Conservation (phyloP, 2,113 vertebrate species). For the Hemicordylus capensis region DNA sequence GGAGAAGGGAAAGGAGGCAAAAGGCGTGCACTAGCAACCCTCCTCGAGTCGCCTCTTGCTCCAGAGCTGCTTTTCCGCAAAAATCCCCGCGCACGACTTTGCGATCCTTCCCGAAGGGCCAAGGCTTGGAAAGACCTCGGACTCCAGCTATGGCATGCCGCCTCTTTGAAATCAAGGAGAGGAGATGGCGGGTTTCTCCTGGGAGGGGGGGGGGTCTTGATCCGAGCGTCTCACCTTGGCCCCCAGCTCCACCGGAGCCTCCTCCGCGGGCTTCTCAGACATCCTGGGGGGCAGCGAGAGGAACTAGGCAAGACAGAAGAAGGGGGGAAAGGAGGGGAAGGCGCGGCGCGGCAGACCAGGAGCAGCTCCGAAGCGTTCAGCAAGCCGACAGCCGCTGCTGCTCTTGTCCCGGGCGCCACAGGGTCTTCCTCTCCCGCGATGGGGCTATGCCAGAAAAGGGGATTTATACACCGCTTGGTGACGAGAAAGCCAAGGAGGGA, state of each 20-base stretch:
- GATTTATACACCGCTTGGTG: constrained; percentile 62
- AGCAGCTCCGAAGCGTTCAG: background rate
- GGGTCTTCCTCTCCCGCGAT: constrained; percentile 35
- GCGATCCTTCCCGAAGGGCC: background rate
- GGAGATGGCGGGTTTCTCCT: background rate
- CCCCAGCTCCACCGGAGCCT: constrained; percentile 59
- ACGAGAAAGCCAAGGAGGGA: constrained; percentile 61
- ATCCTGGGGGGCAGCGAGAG: constrained; percentile 30
- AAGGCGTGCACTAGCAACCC: background rate
- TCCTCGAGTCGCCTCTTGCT: background rate
- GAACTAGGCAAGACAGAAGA: background rate
- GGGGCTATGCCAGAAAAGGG: constrained; percentile 46
- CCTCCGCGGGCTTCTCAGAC: constrained; percentile 65
- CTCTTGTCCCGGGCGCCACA: background rate
- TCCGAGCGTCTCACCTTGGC: constrained; percentile 50
- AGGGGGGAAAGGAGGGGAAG: background rate
- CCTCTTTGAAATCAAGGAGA: background rate
- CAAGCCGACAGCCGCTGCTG: background rate
- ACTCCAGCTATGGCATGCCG: background rate
- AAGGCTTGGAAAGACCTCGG: background rate
- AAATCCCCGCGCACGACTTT: background rate
- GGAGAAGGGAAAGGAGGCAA: no score
- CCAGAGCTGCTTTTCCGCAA: background rate
- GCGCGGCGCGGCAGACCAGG: background rate
- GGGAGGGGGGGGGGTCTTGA: no score